Conservation (phyloP, 2,797 vertebrate genomes). For the Staurois parvus region DNA sequence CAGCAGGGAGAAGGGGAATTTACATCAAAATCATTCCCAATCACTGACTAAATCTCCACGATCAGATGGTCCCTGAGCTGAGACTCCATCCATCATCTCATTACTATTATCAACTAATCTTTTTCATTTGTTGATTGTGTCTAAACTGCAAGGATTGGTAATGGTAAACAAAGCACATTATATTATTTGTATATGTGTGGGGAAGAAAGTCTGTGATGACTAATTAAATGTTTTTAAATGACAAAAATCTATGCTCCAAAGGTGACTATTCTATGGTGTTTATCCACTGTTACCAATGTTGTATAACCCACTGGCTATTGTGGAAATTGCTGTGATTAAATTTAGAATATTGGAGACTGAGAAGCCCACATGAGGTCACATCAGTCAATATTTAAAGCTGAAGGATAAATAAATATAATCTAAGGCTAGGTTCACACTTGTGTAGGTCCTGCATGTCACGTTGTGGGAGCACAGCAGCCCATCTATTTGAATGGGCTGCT, state of each 20-base stretch:
- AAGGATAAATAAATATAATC: no score
- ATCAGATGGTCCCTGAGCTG: slow-evolving; percentile 31
- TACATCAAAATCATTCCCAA: slow-evolving; percentile 37
- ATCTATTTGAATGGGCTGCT: no score
- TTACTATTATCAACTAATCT: slow-evolving; percentile 18
- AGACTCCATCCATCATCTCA: slow-evolving; percentile 40
- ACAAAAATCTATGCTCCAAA: not conserved
- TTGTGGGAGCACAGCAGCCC: no score
- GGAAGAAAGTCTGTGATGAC: not conserved
- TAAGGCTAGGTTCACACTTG: no score
- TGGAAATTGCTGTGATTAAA: no score
- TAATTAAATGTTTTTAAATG: not conserved
- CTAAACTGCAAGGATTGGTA: not conserved
- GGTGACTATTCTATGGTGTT: not conserved
- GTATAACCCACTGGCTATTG: no score
- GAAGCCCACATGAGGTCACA: no score
- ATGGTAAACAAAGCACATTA: not conserved
- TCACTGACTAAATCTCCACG: slow-evolving; percentile 21
- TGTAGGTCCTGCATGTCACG: no score
- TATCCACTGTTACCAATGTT: no score
- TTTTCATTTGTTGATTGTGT: not conserved
- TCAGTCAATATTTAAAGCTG: no score
- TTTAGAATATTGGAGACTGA: no score
- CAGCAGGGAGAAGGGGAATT: slow-evolving; percentile 20
- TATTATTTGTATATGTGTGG: not conserved